Evolutionary conservation across 2,113 vertebrate species (phyloP), one percentile per base, ranked within the genome.

Genomic region (Calidris pygmaea): DNA sequence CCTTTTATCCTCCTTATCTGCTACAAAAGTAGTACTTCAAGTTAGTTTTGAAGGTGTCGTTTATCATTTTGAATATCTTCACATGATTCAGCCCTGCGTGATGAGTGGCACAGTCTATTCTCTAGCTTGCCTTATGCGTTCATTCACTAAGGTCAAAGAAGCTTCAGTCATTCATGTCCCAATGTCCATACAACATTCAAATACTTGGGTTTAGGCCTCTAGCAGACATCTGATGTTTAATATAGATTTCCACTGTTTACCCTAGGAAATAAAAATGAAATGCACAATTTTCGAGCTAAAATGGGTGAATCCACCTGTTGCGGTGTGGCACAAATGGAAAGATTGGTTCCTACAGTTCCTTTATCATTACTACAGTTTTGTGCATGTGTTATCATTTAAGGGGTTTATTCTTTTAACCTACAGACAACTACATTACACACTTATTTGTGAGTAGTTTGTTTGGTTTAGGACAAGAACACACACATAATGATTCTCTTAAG

Each of bases 401-500:
- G 11, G 20, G 30, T 45, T 90, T 70, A 63, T 87, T 83, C 18
- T 56, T 80, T 90, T 62, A 62, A 55, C 11, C 65, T 74, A 43
- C 39, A 93, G 39, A 70, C 20, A 79, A 92, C 78, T 77, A 62
- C 37, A 47, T 56, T 67, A 45, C 70, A 35, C 19, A 73, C 6
- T 60, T 34, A 30, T 1, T 4, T 59, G 84, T 60, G 50, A 60
- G 85, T 11, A 23, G 37, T n/a, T 82, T 55, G 22, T 65, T 71
- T 91, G 77, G 35, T 93, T 96, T 97, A 62, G 50, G 32, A n/a
- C 68, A 87, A 71, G 48, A 91, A 74, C 48, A 79, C 29, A 45
- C 8, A 4, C 20, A 67, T 39, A 73, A 50, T 93, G 34, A 76
- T 89, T 81, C 39, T 52, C 39, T 63, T 70, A 62, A 53, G 84